Conservation (phyloP, 2,797 vertebrate species). For the Gorsachius magnificus region DNA sequence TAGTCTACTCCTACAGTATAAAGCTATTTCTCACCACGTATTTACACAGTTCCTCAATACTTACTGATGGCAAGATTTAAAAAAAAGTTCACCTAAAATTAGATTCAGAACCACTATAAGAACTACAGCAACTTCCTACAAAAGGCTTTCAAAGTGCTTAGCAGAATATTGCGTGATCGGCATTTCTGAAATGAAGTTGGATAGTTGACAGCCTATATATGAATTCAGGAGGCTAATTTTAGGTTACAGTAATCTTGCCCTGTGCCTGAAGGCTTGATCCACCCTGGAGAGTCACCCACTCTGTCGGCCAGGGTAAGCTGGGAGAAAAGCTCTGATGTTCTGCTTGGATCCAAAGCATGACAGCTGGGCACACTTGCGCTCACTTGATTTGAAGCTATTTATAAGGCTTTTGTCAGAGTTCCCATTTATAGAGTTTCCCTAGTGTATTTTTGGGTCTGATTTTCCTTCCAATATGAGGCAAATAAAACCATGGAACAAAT, state of each 20-base stretch:
- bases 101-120: neutral
- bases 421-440: neutral
- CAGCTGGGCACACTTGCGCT: conserved; percentile 7
- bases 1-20: neutral
- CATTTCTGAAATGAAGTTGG: neutral
- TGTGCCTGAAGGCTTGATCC: neutral
- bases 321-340: neutral
- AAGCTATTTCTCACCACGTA: neutral
- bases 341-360: neutral
- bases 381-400: neutral
- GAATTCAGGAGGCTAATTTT: neutral
- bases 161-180: neutral
- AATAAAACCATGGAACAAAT: neutral
- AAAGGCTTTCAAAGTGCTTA: neutral
- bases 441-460: neutral
- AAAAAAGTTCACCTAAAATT: neutral
- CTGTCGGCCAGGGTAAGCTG: neutral
- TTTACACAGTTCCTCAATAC: neutral
- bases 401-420: conserved; percentile 5
- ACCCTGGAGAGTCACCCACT: neutral
- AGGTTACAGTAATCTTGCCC: neutral
- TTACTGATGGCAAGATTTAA: neutral
- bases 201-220: neutral
- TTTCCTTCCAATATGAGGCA: neutral
- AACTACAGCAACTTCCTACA: neutral